A percentile compares a stretch with the other conserved stretches of the same genome.
phyloP scores from a whole-genome alignment of 2,888 invertebrate genomes.

The Lasioglossum leucozonium region DNA sequence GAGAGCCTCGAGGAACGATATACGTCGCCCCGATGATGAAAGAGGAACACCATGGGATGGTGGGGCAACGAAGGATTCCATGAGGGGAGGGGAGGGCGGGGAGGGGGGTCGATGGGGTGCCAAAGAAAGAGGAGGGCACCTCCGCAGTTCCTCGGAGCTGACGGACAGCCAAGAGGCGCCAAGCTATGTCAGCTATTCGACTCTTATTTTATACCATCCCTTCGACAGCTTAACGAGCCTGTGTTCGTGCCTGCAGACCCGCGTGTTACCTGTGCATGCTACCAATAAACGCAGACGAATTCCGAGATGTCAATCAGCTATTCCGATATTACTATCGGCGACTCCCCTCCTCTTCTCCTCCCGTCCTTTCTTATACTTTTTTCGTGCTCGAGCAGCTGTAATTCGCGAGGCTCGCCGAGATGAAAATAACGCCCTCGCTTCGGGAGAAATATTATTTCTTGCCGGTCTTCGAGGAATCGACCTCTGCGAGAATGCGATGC shows the following conservation, averaged over 20 bases:
- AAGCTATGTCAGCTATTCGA: constrained; percentile 80
- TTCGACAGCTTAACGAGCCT: constrained; percentile 40
- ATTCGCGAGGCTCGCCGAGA: neutral
- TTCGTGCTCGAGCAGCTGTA: neutral
- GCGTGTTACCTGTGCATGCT: constrained; percentile 44
- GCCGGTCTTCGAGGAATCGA: constrained; percentile 3
- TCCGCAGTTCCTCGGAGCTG: constrained; percentile 67
- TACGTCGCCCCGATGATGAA: constrained; percentile 59
- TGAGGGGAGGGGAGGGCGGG: constrained; percentile 17
- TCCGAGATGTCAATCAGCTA: constrained; percentile 75
- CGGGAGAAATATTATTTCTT: constrained; percentile 1
- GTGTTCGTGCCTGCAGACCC: constrained; percentile 36
- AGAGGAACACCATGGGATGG: constrained; percentile 46
- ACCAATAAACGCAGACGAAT: constrained; percentile 70
- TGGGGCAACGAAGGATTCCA: constrained; percentile 34
- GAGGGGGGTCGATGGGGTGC: constrained; percentile 55
- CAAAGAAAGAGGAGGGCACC: constrained; percentile 63
- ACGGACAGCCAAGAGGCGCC: constrained; percentile 80
- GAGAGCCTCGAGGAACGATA: constrained; percentile 51
- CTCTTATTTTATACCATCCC: constrained; percentile 73
- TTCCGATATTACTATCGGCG: constrained; percentile 32
- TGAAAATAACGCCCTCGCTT: neutral
- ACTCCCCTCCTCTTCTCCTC: neutral
- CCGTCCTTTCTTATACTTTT: constrained; percentile 25
- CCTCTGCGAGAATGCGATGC: constrained; percentile 40